Evolutionary conservation across 2,888 invertebrate genomes (phyloP).

Genomic region (Eupithecia inturbata): DNA sequence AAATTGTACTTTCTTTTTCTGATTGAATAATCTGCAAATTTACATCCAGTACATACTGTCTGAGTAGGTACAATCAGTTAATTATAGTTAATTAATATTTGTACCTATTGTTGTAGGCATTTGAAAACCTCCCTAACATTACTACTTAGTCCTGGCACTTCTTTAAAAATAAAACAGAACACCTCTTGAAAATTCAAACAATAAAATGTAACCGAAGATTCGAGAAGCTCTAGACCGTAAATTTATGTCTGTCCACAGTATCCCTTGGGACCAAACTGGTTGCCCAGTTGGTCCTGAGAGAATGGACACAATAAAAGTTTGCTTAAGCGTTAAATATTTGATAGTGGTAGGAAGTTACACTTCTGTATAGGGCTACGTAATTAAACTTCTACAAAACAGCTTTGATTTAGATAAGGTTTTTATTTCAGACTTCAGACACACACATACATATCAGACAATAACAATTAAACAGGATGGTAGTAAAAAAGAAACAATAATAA

Average conservation of each 20-base stretch:
- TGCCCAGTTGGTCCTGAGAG: not conserved
- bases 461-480: too few relatives aligned
- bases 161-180: not conserved
- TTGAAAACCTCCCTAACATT: not conserved
- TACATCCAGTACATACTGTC: not conserved
- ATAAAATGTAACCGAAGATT: not conserved
- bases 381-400: not conserved
- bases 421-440: too few relatives aligned
- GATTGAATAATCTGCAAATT: too few relatives aligned
- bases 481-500: too few relatives aligned
- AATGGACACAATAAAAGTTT: constrained; percentile 10
- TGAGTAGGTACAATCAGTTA: not conserved
- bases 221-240: not conserved
- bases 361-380: not conserved
- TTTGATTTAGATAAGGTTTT: not conserved
- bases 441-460: too few relatives aligned
- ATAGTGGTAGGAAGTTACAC: not conserved
- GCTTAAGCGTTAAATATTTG: constrained; percentile 10
- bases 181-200: not conserved
- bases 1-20: too few relatives aligned
- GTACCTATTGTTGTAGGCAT: not conserved
- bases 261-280: constrained; percentile 5
- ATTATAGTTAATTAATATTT: too few relatives aligned
- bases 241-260: not conserved
- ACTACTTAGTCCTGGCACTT: not conserved